Conservation (phyloP, 1,140 invertebrate genomes). For the Cherax destructor region DNA sequence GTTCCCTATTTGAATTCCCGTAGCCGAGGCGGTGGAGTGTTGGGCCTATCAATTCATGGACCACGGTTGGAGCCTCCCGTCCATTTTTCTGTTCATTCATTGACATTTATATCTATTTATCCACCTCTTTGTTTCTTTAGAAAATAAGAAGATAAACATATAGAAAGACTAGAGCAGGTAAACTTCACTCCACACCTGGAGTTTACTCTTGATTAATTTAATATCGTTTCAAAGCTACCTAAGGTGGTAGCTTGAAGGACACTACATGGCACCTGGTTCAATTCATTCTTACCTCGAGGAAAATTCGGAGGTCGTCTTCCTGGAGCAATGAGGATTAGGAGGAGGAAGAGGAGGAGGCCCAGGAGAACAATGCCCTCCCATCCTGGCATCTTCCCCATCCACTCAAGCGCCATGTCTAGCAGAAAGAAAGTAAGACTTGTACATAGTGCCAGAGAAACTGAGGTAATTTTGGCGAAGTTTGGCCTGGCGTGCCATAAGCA, state of each 20-base stretch:
- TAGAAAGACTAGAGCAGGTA: not conserved
- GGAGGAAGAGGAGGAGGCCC: not conserved
- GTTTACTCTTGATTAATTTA: no score
- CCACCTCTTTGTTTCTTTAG: not conserved
- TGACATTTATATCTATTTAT: not conserved
- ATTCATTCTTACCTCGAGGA: slow-evolving; percentile 19
- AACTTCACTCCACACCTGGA: not conserved
- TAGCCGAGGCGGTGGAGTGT: no score
- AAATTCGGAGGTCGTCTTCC: slow-evolving; percentile 31
- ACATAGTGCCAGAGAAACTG: no score
- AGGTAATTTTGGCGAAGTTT: no score
- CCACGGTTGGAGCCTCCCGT: no score
- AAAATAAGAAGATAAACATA: not conserved
- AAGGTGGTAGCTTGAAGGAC: not conserved
- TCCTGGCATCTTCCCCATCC: not conserved
- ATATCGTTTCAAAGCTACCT: not conserved
- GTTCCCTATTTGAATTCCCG: no score
- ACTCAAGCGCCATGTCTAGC: not conserved
- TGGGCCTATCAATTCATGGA: no score
- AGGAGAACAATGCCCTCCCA: not conserved
- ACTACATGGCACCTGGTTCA: no score
- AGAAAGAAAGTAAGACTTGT: not conserved
- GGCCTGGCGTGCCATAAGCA: no score
- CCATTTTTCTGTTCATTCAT: no score
- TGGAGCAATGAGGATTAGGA: not conserved